Base-by-base conservation (phyloP, 2,797 vertebrate species). In the Eulemur rubriventer region DNA sequence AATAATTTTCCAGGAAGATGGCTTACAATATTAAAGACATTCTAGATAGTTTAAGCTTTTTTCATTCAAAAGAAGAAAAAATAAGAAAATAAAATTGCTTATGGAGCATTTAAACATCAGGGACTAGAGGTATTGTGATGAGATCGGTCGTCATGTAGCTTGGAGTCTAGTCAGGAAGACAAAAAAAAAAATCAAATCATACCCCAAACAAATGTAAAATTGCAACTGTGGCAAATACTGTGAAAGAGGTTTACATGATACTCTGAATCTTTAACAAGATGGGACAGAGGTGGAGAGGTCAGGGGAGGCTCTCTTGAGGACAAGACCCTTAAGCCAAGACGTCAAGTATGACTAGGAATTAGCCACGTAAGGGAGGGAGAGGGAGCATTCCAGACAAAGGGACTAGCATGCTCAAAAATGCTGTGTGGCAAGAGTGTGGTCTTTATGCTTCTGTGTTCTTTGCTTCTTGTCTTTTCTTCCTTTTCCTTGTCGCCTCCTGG, bases 101-200 rank as follows among this genome's bases (percentile, higher is more conserved):
- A 61, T 65, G 2, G 20, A 72, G n/a, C 38, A 73, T 81, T 67
- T 73, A 97, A 90, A 80, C 76, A 35, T 94, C 81, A 95, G 81
- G 30, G 28, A 59, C 46, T 26, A 0, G 57, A 85, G 67, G 35
- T 65, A 79, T 4, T 61, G 10, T 78, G 55, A 69, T 57, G 22
- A 26, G 92, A 43, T 88, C 41, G 78, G 28, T 82, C 18, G 5
- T 91, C 12, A 3, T 55, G 10, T 73, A 88, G 7, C 55, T 84
- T 59, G 69, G 16, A 72, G 43, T 90, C 65, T 52, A 70, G 73
- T 30, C 43, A 63, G 59, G 50, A 83, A 88, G 72, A 73, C 20
- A 50, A 73, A 80, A 73, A 67, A 48, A 61, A 88, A 78, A 73
- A 78, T 41, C 28, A 76, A 78, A 61, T 67, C 38, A 63, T 16